Base-by-base conservation (phyloP, 1,140 invertebrate genomes). In the Micrasema longulum region DNA sequence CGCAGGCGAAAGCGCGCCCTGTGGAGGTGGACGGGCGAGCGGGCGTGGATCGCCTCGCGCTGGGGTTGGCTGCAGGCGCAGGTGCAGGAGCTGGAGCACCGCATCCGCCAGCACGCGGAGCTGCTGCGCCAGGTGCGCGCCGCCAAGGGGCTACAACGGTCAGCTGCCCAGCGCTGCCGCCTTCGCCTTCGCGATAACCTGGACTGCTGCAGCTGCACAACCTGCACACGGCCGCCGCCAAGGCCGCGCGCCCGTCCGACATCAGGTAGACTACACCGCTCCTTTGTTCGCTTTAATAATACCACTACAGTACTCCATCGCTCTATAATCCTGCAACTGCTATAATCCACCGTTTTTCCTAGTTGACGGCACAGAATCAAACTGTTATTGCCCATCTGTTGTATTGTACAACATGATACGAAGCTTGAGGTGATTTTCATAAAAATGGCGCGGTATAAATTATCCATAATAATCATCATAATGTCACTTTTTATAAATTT, bases 21-120 rank as follows among this genome's bases (percentile, higher is more conserved):
- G 18, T 97, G 94, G 94, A 90, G 91, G 69, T 97, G 93, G 88
- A 89, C 91, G 62, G 87, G 88, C 65, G 90, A 94, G 63, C 87
- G 96, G 52, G 92, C 94, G 6, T 88, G 89, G 12, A 89, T 97
- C 18, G 95, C 93, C 2, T 88, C 93, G 2, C 88, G 94, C 50
- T 97, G 95, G 94, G 93, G 92, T 9, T 98, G 95, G 95, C 83
- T 98, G 11, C 92, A 95, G 76, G 91, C 94, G 6, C 95, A 97
- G 82, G 91, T 98, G 14, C 91, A 93, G 36, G 96, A 97, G 83
- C 82, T 98, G 75, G 95, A 97, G 79, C 97, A 95, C 80, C 91
- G 91, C 78, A 96, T 97, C 72, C 89, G 95, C 1, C 95, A 97
- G 78, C 93, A 96, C 79, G 92, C 88, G 77, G 95, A 97, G 68